These are phyloP conservation scores for Champsocephalus gunnari DNA, from an alignment of 2,797 vertebrate genomes.

Conservation along the genomic window DNA sequence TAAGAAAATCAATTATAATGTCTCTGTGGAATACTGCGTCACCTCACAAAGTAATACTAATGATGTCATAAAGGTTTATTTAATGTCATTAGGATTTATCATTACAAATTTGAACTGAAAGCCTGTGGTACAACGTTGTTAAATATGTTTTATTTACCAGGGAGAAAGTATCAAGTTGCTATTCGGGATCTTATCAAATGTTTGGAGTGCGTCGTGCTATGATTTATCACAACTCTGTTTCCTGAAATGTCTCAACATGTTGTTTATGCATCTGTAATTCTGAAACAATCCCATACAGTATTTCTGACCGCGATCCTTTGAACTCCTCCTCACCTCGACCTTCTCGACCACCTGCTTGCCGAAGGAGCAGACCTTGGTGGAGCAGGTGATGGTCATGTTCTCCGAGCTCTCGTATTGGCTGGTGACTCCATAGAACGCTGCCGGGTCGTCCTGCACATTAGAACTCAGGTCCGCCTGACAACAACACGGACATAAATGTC, in stretches of 20 bases:
- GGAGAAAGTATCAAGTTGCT: background rate
- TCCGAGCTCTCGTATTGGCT: constrained; percentile 99
- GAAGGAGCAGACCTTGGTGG: constrained; percentile 99
- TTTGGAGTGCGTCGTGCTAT: background rate
- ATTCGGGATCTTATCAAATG: background rate
- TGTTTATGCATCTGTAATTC: background rate
- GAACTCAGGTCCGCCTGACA: constrained; percentile 95
- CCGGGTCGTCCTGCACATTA: constrained; percentile 94
- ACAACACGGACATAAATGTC: background rate
- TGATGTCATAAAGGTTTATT: background rate
- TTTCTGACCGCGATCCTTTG: background rate
- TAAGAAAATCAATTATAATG: background rate
- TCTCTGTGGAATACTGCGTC: background rate
- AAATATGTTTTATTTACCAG: too few species aligned
- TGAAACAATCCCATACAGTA: background rate
- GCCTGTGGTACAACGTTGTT: background rate
- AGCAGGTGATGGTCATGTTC: constrained; percentile 99
- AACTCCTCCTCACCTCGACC: constrained; percentile 91
- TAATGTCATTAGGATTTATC: background rate
- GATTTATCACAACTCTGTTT: background rate
- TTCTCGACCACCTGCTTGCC: constrained; percentile 99
- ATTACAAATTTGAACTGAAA: background rate
- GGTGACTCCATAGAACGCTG: constrained; percentile 95
- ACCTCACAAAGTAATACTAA: background rate
- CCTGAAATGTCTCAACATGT: background rate